These are phyloP conservation scores for Eupithecia pulchellata DNA, from an alignment of 2,888 invertebrate genomes.

Conservation along the genomic window DNA sequence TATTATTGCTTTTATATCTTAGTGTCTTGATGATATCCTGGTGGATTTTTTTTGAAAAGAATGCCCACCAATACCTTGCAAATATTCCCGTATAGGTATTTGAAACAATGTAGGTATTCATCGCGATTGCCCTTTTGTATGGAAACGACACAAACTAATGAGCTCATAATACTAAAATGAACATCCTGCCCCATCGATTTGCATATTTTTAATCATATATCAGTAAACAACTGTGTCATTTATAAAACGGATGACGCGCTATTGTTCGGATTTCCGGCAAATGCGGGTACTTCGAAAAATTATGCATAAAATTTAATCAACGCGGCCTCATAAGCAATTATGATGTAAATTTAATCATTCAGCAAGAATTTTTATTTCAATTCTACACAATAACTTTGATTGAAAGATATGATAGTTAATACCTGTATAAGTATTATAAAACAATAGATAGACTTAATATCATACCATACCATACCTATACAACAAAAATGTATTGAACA, in stretches of 20 bases:
- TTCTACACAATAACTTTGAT: constrained; percentile 2
- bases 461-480: no score
- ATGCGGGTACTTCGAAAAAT: constrained; percentile 56
- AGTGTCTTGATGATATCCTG: no score
- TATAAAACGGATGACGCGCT: constrained; percentile 69
- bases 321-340: constrained; percentile 70
- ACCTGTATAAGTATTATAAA: no score
- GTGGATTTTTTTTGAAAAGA: no score
- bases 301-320: constrained; percentile 81
- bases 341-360: constrained; percentile 47
- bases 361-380: constrained; percentile 1
- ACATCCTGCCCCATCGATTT: constrained; percentile 83
- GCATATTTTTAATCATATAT: constrained; percentile 84
- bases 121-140: constrained; percentile 3
- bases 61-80: neutral
- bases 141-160: constrained; percentile 7
- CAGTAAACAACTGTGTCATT: constrained; percentile 73
- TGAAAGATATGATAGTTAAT: constrained; percentile 17
- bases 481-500: neutral
- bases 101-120: neutral
- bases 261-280: constrained; percentile 79
- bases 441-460: no score
- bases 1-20: no score
- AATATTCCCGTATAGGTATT: neutral
- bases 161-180: constrained; percentile 76